Conservation (phyloP, 2,888 invertebrate species). For the Spicauda simplicius region DNA sequence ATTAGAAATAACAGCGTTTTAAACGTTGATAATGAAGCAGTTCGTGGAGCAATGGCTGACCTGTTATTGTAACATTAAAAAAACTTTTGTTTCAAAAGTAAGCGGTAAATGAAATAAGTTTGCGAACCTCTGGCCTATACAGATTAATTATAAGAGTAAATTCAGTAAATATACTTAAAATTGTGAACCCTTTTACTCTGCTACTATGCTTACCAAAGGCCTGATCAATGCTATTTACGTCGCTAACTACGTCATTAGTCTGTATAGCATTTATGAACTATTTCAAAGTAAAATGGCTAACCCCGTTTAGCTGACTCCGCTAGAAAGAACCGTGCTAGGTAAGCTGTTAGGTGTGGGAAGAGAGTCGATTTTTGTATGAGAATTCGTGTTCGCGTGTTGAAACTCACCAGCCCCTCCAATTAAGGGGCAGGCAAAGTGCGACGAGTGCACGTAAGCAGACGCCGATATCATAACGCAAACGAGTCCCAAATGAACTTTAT, state of each 20-base stretch:
- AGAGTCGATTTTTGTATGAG: slow-evolving; percentile 64
- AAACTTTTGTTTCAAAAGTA: no score
- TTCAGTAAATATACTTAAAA: background rate
- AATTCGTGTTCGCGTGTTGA: slow-evolving; percentile 63
- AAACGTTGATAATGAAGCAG: no score
- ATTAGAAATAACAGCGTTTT: no score
- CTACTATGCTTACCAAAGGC: background rate
- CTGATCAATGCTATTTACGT: background rate
- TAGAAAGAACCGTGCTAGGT: slow-evolving; percentile 47
- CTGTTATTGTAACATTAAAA: no score
- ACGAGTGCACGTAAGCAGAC: slow-evolving; percentile 44
- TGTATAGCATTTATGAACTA: slow-evolving; percentile 60
- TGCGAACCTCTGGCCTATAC: background rate
- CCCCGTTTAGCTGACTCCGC: slow-evolving; percentile 59
- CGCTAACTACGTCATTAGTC: slow-evolving; percentile 44
- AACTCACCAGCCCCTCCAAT: slow-evolving; percentile 68
- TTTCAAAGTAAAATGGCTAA: slow-evolving; percentile 66
- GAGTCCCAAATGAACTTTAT: background rate
- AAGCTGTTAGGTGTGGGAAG: slow-evolving; percentile 53
- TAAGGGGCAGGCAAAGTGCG: slow-evolving; percentile 76
- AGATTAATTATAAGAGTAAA: background rate
- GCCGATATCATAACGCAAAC: slow-evolving; percentile 22
- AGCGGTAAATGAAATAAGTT: no score
- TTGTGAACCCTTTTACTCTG: background rate
- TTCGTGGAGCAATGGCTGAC: no score